Percentiles rank a stretch among this genome's conserved stretches.
phyloP scores from a whole-genome alignment of 2,113 vertebrate species.

The Bucco capensis region DNA sequence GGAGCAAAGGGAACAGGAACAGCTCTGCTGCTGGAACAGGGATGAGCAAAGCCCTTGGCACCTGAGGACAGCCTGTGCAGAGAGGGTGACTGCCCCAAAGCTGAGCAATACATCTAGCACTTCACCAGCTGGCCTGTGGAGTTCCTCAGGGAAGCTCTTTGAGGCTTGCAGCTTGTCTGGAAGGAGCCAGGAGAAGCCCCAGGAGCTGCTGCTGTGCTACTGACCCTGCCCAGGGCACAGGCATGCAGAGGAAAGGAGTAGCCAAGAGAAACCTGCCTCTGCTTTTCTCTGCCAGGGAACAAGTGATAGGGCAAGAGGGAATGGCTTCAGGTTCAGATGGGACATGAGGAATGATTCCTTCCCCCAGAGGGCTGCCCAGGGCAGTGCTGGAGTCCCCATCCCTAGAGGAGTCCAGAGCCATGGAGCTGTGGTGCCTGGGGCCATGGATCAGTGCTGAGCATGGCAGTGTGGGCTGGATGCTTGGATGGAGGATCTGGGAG shows the following conservation, averaged over 20 bases:
- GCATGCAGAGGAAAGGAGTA: neutral
- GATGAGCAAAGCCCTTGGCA: neutral
- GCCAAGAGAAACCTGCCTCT: rapidly evolving
- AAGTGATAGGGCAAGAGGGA: too few relatives aligned
- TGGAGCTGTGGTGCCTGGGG: too few relatives aligned
- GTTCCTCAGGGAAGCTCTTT: neutral
- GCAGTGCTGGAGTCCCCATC: too few relatives aligned
- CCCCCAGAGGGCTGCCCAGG: too few relatives aligned
- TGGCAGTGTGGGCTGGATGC: too few relatives aligned
- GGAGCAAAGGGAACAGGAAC: neutral
- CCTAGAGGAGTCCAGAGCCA: too few relatives aligned
- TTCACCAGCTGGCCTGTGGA: neutral
- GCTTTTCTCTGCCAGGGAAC: too few relatives aligned
- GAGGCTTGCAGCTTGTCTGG: rapidly evolving
- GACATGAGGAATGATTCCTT: too few relatives aligned
- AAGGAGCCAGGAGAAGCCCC: neutral
- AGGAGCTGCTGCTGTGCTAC: rapidly evolving
- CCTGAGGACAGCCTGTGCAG: neutral
- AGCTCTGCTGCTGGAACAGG: neutral
- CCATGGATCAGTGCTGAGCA: too few relatives aligned
- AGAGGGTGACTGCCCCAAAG: rapidly evolving
- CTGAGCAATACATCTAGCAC: rapidly evolving
- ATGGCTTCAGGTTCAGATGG: too few relatives aligned
- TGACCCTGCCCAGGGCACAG: rapidly evolving
- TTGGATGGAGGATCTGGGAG: too few relatives aligned